Conservation (phyloP, 2,888 invertebrate species). For the Acrobasis repandana region DNA sequence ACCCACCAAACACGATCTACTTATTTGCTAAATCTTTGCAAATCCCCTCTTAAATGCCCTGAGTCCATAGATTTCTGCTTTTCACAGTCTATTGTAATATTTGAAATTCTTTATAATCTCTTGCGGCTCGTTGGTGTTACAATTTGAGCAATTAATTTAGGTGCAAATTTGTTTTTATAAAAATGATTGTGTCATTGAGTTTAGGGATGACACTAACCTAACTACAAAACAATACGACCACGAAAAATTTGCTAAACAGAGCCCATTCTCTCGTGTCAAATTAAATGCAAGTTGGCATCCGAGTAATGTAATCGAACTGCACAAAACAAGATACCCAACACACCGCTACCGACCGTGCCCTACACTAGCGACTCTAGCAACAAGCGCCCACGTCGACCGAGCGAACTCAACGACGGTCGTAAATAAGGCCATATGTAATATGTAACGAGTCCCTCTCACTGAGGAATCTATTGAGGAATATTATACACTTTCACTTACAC, state of each 20-base stretch:
- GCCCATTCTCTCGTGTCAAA: constrained; percentile 33
- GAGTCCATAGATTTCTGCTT: constrained; percentile 14
- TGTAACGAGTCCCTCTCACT: constrained; percentile 47
- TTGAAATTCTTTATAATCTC: constrained; percentile 17
- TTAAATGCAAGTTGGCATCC: constrained; percentile 35
- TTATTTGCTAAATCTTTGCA: constrained; percentile 46
- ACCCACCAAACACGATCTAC: constrained; percentile 50
- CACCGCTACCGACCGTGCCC: constrained; percentile 40
- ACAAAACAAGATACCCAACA: constrained; percentile 48
- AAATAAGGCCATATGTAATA: constrained; percentile 72
- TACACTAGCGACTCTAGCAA: constrained; percentile 71
- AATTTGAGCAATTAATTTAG: constrained; percentile 49
- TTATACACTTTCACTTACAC: constrained; percentile 79
- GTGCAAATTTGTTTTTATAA: constrained; percentile 39
- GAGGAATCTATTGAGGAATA: constrained; percentile 70
- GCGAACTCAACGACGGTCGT: constrained; percentile 39
- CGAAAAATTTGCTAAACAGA: constrained; percentile 36
- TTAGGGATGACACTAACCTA: constrained; percentile 44
- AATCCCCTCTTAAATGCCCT: constrained; percentile 26
- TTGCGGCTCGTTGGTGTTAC: constrained; percentile 40
- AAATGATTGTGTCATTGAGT: constrained; percentile 18
- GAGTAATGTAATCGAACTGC: constrained; percentile 49
- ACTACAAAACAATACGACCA: constrained; percentile 39
- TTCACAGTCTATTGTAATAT: constrained; percentile 17
- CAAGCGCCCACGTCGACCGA: constrained; percentile 36